Evolutionary conservation across 2,797 vertebrate species (phyloP).

Genomic region (Gymnocypris eckloni): DNA sequence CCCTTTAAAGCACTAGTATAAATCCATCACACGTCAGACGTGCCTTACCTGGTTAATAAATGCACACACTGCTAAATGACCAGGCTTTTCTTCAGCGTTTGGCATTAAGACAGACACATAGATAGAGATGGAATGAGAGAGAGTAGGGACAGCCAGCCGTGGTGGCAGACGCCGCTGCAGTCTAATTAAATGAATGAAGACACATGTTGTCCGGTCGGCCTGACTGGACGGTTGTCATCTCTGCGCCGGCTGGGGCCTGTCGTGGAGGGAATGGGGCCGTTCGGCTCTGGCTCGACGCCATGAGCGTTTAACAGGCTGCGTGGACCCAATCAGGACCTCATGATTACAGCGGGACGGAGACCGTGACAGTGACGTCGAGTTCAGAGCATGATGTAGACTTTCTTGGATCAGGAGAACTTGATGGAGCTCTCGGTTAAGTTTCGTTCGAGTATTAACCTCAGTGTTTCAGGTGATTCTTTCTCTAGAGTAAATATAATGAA

Average conservation of each 20-base stretch:
- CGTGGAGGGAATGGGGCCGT: constrained; percentile 28
- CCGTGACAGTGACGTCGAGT: not conserved
- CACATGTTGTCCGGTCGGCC: constrained; percentile 63
- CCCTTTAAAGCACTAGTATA: not conserved
- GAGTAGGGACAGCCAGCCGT: constrained; percentile 20
- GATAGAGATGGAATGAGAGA: constrained; percentile 2
- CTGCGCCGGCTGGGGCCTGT: constrained; percentile 39
- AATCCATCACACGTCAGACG: not conserved
- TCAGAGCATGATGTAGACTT: not conserved
- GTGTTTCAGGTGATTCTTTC: not conserved
- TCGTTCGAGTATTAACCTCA: not conserved
- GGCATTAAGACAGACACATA: constrained; percentile 21
- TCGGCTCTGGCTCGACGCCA: constrained; percentile 28
- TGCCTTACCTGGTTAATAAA: not conserved
- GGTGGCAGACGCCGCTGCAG: constrained; percentile 44
- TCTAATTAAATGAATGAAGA: constrained; percentile 65
- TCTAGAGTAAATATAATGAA: not conserved
- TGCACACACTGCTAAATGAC: not conserved
- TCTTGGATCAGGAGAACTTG: not conserved
- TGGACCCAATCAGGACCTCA: constrained; percentile 15
- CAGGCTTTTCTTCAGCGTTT: not conserved
- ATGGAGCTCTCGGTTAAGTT: not conserved
- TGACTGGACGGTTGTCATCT: constrained; percentile 55
- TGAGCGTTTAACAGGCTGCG: constrained; percentile 12
- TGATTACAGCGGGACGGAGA: constrained; percentile 24